A percentile compares a stretch with the other conserved stretches of the same genome.
Evolutionary conservation across 2,888 invertebrate genomes (phyloP).

Genomic region (Drosophila dives): DNA sequence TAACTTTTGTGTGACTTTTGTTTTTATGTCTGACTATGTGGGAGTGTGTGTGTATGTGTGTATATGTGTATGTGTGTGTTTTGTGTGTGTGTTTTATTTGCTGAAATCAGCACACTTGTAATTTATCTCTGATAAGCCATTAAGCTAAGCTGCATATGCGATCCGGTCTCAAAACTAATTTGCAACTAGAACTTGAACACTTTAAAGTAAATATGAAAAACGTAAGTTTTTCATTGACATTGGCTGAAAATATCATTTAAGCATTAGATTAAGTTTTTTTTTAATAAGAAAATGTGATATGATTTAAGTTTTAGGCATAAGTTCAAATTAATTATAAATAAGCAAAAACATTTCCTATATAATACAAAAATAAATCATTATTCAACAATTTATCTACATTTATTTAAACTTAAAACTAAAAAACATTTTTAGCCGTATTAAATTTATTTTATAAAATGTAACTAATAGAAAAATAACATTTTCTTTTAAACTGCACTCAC

Average conservation of each 20-base stretch:
- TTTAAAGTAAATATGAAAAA: neutral
- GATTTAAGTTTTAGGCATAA: neutral
- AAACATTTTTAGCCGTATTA: neutral
- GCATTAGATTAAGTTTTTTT: slow-evolving; percentile 1
- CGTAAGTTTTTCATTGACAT: too few relatives aligned
- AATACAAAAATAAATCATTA: neutral
- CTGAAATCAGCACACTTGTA: slow-evolving; percentile 61
- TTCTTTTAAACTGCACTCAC: neutral
- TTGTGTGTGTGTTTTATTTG: slow-evolving; percentile 21
- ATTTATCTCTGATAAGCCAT: slow-evolving; percentile 73
- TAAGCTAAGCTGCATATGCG: slow-evolving; percentile 41
- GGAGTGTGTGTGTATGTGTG: neutral
- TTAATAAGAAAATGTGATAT: neutral
- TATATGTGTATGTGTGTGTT: neutral
- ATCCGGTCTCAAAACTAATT: slow-evolving; percentile 24
- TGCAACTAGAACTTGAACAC: slow-evolving; percentile 10
- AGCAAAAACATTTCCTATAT: neutral
- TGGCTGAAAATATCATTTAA: slow-evolving; percentile 4
- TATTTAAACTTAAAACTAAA: neutral
- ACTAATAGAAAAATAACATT: neutral
- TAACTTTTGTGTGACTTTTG: slow-evolving; percentile 70
- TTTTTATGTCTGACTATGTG: slow-evolving; percentile 17
- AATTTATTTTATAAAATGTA: neutral
- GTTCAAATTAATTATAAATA: neutral
- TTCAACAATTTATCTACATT: neutral